Conservation (phyloP, 2,113 vertebrate genomes). For the Shinisaurus crocodilurus region DNA sequence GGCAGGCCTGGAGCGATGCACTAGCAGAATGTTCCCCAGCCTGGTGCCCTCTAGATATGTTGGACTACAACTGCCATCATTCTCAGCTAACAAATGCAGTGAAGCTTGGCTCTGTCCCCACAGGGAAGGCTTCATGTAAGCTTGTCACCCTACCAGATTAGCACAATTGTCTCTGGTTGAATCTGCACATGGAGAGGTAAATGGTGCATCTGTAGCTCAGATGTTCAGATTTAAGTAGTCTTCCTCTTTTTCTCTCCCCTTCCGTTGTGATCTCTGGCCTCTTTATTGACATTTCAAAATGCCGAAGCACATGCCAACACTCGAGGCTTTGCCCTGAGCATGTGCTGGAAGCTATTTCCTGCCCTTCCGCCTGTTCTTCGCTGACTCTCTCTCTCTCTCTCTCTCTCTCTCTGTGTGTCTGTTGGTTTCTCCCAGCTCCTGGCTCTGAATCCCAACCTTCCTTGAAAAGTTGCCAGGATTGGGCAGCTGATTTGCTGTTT, state of each 20-base stretch:
- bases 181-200: not conserved
- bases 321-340: not conserved
- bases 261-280: not conserved
- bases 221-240: not conserved
- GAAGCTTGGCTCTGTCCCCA: not conserved
- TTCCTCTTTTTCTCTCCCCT: not conserved
- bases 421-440: not conserved
- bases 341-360: not conserved
- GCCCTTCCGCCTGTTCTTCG: not conserved
- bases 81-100: not conserved
- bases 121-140: not conserved
- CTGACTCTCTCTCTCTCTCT: not conserved
- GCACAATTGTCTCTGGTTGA: not conserved
- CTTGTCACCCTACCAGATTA: not conserved
- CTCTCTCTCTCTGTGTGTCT: not conserved
- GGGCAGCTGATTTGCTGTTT: not conserved
- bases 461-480: not conserved
- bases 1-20: not conserved
- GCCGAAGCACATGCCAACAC: not conserved
- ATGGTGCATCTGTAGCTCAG: not conserved
- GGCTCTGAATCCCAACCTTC: not conserved
- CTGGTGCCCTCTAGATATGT: too few species aligned
- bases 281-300: not conserved
- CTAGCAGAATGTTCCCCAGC: not conserved
- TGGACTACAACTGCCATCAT: too few species aligned